Evolutionary conservation across 2,797 vertebrate genomes (phyloP), one percentile per base, ranked within the genome.

Genomic region (Novumbra hubbsi): DNA sequence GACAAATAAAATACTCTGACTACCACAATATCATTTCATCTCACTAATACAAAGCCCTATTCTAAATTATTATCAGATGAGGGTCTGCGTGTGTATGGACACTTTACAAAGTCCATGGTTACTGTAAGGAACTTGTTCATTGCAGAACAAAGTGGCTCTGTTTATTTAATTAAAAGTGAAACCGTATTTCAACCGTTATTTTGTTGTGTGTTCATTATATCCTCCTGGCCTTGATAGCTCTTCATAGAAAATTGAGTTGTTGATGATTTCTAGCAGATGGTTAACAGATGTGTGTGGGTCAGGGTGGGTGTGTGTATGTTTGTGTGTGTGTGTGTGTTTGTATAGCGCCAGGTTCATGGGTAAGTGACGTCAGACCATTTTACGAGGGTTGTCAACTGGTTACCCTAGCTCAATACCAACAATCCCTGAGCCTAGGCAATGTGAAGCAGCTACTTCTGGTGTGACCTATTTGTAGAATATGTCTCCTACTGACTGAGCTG

Each of bases 241-340:
- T 60, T 77, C 74, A 76, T 74, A 73, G 21, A 71, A 78, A 79
- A 79, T 74, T 70, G 73, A 81, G 70, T 21, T 17, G 75, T 70
- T 73, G 79, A 78, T 80, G 73, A 71, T 80, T 21, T 57, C 55
- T 57, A 86, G 74, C 86, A 86, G 86, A 88, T 85, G 86, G 50
- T 68, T 75, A 78, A 74, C 85, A 85, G 86, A 79, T 76, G 82
- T 73, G 80, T 82, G 84, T 83, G 80, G 84, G 84, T 80, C 77
- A 73, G 74, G 7, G 76, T 71, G 72, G 76, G 78, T 73, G 75
- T 62, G 45, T 72, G 78, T 74, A 32, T 60, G 55, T 21, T n/a
- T 57, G 45, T 57, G 52, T 57, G 52, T n/a, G 52, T 57, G 52
- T 57, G 52, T 66, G 32, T 66, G 16, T 66, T 1, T n/a, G 64